Evolutionary conservation across 2,888 invertebrate genomes (phyloP).

Genomic region (Orgyia antiqua): DNA sequence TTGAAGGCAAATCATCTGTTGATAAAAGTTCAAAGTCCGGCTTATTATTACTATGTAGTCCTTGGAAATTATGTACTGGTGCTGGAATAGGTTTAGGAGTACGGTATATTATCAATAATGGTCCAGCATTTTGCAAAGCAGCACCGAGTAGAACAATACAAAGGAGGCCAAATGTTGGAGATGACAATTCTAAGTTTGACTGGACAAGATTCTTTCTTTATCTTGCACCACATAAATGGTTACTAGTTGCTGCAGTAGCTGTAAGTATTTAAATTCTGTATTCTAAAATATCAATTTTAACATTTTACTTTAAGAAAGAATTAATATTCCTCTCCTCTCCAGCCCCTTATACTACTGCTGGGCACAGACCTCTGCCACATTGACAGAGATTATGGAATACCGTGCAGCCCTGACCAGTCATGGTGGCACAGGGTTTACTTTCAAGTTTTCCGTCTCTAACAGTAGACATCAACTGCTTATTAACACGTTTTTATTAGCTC

Average conservation of each 20-base stretch:
- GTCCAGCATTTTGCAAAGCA: slow-evolving; percentile 83
- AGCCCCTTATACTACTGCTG: too few species aligned
- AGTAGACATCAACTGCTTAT: too few species aligned
- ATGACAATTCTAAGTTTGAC: slow-evolving; percentile 82
- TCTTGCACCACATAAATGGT: slow-evolving; percentile 86
- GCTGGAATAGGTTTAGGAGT: slow-evolving; percentile 59
- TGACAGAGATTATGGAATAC: too few species aligned
- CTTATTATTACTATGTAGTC: slow-evolving; percentile 47
- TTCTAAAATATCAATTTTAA: too few species aligned
- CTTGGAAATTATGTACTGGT: slow-evolving; percentile 70
- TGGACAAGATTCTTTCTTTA: slow-evolving; percentile 87
- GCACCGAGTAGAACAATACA: slow-evolving; percentile 74
- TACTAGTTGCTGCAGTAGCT: slow-evolving; percentile 85
- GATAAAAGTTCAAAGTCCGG: slow-evolving; percentile 47
- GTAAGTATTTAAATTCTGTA: slow-evolving; percentile 73
- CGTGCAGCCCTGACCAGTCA: too few species aligned
- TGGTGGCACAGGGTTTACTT: too few species aligned
- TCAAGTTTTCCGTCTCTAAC: too few species aligned
- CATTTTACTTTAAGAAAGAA: too few species aligned
- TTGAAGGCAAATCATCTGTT: slow-evolving; percentile 39
- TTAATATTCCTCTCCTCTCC: too few species aligned
- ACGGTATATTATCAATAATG: slow-evolving; percentile 55
- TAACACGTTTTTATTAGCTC: too few species aligned
- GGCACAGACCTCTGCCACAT: too few species aligned
- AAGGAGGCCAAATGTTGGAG: slow-evolving; percentile 65